phyloP scores from a whole-genome alignment of 2,113 vertebrate genomes.

The Scalopus aquaticus region DNA sequence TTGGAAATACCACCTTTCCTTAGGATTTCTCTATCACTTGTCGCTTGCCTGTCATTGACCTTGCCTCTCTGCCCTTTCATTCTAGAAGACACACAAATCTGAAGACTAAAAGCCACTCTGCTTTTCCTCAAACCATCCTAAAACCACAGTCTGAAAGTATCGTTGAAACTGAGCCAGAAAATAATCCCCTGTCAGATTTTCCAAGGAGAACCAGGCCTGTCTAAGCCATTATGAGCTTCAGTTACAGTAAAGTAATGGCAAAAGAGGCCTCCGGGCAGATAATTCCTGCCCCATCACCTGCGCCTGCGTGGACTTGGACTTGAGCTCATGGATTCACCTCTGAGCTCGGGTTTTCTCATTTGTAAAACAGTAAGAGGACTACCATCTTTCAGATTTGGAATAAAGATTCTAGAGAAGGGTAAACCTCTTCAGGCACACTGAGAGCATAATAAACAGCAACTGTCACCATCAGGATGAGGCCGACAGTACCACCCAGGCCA shows the following conservation, averaged over 20 bases:
- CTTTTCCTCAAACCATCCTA: not conserved
- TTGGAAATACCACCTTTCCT: not conserved
- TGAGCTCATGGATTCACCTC: not conserved
- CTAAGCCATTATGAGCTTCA: not conserved
- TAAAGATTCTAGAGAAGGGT: not conserved
- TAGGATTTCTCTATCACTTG: not conserved
- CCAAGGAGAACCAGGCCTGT: not conserved
- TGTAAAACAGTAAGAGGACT: not conserved
- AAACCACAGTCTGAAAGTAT: not conserved
- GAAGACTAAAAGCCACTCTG: not conserved
- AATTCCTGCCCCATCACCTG: not conserved
- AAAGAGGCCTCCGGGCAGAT: not conserved
- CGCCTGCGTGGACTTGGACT: not conserved
- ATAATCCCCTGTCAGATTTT: slow-evolving; percentile 6
- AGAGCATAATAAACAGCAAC: not conserved
- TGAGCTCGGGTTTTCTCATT: not conserved
- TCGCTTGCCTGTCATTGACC: not conserved
- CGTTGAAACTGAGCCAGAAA: not conserved
- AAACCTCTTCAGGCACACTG: not conserved
- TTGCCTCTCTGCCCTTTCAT: not conserved
- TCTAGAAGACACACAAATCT: not conserved
- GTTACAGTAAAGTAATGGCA: not conserved
- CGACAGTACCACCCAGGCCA: not conserved
- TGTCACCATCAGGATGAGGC: not conserved
- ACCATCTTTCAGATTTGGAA: not conserved